Evolutionary conservation across 1,140 invertebrate genomes (phyloP), one percentile per base, ranked within the genome.

Genomic region (Lepidurus couesii): DNA sequence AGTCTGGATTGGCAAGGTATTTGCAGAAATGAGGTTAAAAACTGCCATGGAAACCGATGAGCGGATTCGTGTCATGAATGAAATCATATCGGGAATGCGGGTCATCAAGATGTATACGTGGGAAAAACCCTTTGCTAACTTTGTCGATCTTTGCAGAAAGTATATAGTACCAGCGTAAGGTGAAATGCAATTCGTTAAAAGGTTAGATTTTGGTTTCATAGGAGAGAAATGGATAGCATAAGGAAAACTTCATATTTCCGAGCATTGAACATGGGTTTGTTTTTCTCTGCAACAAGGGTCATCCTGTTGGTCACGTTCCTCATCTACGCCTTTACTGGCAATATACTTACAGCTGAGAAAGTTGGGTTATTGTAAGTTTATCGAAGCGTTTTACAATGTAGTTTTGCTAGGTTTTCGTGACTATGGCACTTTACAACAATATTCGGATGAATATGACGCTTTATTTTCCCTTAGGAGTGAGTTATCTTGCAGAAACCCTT

Each of bases 61-160:
- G 81, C 85, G 95, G n/a, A 91, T 96, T 0, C 86, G 92, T 74
- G 83, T 95, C 8, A 95, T 95, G 87, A 94, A 93, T 83, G 94
- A 96, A 83, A 91, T 95, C 13, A 90, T 96, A 21, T 88, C 88
- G 73, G 91, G 91, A n/a, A 92, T 92, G 42, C 90, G 91, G 80
- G 90, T 80, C 7, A 81, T 81, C n/a, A 81, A 81, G 44, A 81
- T 81, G 81, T 84, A 84, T 47, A 81, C 83, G 1, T 84, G 84
- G 84, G 84, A 84, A 74, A 82, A 83, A 21, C 83, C 83, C 3
- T 84, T 84, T 47, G 81, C 83, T 34, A 78, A 76, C 9, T 74
- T 84, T 1, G 80, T 84, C 10, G 81, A 81, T 9, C 53, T 73
- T 4, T 81, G 80, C n/a, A 45, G 84, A 74, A 80, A 73, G 82